Base-by-base conservation (phyloP, 2,113 vertebrate species). In the Perca fluviatilis region DNA sequence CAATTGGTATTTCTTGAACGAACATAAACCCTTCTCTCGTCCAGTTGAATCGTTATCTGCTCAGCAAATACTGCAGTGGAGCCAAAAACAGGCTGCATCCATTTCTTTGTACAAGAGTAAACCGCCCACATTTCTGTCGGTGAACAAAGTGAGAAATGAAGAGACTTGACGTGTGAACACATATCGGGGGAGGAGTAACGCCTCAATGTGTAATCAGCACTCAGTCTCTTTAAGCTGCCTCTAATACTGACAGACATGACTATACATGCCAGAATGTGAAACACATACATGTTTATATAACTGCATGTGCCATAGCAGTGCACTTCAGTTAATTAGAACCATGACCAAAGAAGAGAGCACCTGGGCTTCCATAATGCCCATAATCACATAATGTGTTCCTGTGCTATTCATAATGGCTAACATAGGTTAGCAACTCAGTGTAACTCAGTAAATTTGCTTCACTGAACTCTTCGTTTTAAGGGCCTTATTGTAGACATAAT, bases 121-220 rank as follows among this genome's bases (percentile, higher is more conserved):
- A 47, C 56, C 60, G 67, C 79, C 70, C 49, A 88, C 70, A 67
- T 70, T 54, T 74, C 33, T 66, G 78, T 79, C 60, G 57, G 56
- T 19, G 16, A 76, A 33, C 51, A 49, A 60, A 68, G n/a, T 50
- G 74, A 65, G 76, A 71, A 51, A 62, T 58, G 33, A 79, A 27
- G 21, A 69, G 75, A 73, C 46, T 27, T 76, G 61, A 82, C 5
- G 23, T 58, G 54, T 76, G 66, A 88, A 82, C 72, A 63, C 53
- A 40, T 5, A 74, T 46, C 10, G 14, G 70, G 33, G 79, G 75
- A 71, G 43, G 57, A 80, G 16, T 80, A 72, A 67, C 8, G 33
- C 43, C 43, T 75, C 27, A 58, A 40, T 23, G 15, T 63, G 53
- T 57, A 65, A 74, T 72, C 74, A 71, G 60, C 63, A 51, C 60